Conservation (phyloP, 2,113 vertebrate genomes). For the Emydura subglobosa region DNA sequence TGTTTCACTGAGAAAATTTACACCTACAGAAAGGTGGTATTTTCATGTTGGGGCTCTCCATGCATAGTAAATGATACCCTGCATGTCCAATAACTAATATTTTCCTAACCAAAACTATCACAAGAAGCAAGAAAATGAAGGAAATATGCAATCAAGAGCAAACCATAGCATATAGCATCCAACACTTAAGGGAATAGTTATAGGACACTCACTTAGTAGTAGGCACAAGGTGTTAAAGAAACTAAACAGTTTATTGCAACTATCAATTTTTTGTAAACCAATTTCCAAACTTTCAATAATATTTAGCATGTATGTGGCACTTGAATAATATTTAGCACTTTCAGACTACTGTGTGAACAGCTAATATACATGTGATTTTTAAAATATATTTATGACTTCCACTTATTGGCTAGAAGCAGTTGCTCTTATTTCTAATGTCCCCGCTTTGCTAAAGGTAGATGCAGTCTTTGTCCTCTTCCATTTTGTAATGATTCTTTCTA, state of each 20-base stretch:
- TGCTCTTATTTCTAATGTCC: background rate
- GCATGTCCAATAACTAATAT: background rate
- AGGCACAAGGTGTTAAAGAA: background rate
- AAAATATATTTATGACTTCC: background rate
- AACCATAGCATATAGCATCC: slow-evolving; percentile 12
- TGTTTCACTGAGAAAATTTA: slow-evolving; percentile 23
- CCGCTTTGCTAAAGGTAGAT: background rate
- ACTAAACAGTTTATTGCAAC: background rate
- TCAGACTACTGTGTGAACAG: background rate
- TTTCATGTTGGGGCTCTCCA: slow-evolving; percentile 31
- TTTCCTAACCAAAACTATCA: background rate
- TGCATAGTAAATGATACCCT: background rate
- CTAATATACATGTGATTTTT: background rate
- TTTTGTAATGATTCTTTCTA: slow-evolving; percentile 4
- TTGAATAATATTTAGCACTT: background rate
- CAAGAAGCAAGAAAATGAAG: background rate
- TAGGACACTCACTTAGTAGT: background rate
- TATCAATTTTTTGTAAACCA: background rate
- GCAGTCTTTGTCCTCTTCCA: background rate
- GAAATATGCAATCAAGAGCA: background rate
- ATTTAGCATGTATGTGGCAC: background rate
- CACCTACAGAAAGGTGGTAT: background rate
- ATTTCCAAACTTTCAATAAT: background rate
- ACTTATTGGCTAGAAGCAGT: background rate
- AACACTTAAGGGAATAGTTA: background rate